phyloP scores from a whole-genome alignment of 2,888 invertebrate species.

The Dryobotodes eremita region DNA sequence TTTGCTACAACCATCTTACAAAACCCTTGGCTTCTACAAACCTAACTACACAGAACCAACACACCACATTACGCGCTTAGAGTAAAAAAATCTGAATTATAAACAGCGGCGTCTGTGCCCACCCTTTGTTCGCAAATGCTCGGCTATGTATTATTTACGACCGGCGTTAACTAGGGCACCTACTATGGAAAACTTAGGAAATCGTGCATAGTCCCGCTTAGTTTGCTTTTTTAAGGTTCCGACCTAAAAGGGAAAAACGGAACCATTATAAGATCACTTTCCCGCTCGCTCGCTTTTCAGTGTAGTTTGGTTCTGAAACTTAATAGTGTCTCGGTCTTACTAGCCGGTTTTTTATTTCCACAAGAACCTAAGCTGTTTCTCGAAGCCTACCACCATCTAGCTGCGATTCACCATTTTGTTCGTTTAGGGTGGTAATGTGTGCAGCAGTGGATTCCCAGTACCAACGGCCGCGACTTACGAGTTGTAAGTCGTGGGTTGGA shows the following conservation, averaged over 20 bases:
- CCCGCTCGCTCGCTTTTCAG: not conserved
- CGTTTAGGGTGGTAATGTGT: too few relatives aligned
- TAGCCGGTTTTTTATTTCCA: not conserved
- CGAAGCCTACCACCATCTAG: not conserved
- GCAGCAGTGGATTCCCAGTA: too few relatives aligned
- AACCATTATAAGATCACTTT: not conserved
- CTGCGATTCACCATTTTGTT: too few relatives aligned
- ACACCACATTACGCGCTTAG: slow-evolving; percentile 8
- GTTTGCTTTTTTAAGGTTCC: not conserved
- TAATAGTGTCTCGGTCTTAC: not conserved
- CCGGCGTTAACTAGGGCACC: slow-evolving; percentile 51
- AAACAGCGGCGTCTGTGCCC: slow-evolving; percentile 26
- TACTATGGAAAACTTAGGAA: slow-evolving; percentile 21
- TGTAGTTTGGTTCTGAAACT: not conserved
- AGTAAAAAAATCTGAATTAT: slow-evolving; percentile 50
- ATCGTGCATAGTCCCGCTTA: too few relatives aligned
- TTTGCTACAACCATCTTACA: not conserved
- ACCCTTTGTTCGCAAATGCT: slow-evolving; percentile 57
- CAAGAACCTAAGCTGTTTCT: too few relatives aligned
- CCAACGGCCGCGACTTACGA: too few relatives aligned
- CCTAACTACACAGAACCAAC: slow-evolving; percentile 5
- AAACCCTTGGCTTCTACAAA: not conserved
- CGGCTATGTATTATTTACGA: slow-evolving; percentile 52
- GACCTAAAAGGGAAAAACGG: not conserved
- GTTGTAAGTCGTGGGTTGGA: not conserved